These are phyloP conservation scores for Vimba vimba DNA, from an alignment of 2,113 vertebrate species.

Conservation along the genomic window DNA sequence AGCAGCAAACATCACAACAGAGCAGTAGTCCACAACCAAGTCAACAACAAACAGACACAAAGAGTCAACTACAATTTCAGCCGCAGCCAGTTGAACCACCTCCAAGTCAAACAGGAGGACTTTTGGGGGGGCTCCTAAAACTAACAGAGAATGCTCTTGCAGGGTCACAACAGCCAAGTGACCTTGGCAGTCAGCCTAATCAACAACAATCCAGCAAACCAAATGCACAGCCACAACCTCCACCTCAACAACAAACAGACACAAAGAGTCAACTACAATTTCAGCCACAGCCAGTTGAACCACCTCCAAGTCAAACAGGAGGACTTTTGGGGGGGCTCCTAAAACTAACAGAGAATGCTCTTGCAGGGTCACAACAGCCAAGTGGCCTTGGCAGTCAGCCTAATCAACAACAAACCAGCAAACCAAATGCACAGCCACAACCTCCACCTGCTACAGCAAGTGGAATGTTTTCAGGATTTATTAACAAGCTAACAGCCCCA, in stretches of 20 bases:
- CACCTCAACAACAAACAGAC: slow-evolving; percentile 53
- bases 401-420: slow-evolving; percentile 51
- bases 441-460: slow-evolving; percentile 27
- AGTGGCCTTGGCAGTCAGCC: slow-evolving; percentile 48
- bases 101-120: slow-evolving; percentile 62
- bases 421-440: slow-evolving; percentile 47
- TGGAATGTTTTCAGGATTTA: slow-evolving; percentile 69
- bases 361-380: slow-evolving; percentile 53
- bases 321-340: slow-evolving; percentile 70
- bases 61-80: slow-evolving; percentile 45
- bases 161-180: slow-evolving; percentile 54
- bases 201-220: slow-evolving; percentile 50
- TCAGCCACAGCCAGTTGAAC: slow-evolving; percentile 44
- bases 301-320: slow-evolving; percentile 56
- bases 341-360: slow-evolving; percentile 60
- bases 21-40: slow-evolving; percentile 44
- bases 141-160: slow-evolving; percentile 51
- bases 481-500: slow-evolving; percentile 67
- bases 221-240: slow-evolving; percentile 48
- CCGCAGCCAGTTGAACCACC: slow-evolving; percentile 47
- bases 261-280: slow-evolving; percentile 47
- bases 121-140: slow-evolving; percentile 71
- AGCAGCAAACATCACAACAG: slow-evolving; percentile 36
- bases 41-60: slow-evolving; percentile 54
- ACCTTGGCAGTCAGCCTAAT: slow-evolving; percentile 49